phyloP scores from a whole-genome alignment of 2,797 vertebrate species.

The Chelonia mydas region DNA sequence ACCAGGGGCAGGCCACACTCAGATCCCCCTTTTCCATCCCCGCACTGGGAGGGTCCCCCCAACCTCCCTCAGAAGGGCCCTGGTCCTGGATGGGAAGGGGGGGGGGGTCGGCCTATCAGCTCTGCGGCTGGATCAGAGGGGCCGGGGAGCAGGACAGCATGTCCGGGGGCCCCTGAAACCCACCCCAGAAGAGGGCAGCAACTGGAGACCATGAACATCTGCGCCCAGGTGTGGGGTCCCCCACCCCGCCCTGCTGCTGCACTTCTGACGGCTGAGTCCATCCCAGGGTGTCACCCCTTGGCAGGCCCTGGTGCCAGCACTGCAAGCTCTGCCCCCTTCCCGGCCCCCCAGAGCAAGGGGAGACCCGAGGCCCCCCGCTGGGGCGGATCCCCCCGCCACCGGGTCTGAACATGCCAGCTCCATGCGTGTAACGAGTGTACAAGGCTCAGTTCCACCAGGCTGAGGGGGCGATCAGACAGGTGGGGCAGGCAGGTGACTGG shows the following conservation, averaged over 20 bases:
- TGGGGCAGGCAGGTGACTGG: not conserved
- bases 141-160: no score
- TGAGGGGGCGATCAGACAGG: not conserved
- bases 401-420: not conserved
- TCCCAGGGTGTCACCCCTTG: slow-evolving; percentile 7
- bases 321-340: fast-evolving
- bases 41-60: not conserved
- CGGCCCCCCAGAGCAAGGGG: not conserved
- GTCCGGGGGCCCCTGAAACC: no score
- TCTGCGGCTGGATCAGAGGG: not conserved
- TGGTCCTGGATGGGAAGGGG: not conserved
- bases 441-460: not conserved
- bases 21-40: not conserved
- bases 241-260: not conserved
- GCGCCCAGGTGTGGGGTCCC: not conserved
- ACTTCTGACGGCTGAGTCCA: slow-evolving; percentile 69
- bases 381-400: not conserved
- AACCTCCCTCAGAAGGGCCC: not conserved
- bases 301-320: not conserved
- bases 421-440: not conserved
- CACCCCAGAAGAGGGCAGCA: not conserved
- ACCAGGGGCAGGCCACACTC: no score
- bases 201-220: not conserved
- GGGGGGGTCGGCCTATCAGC: not conserved
- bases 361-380: not conserved